These are phyloP conservation scores for Mamestra brassicae DNA, from an alignment of 2,888 invertebrate genomes.

Conservation along the genomic window DNA sequence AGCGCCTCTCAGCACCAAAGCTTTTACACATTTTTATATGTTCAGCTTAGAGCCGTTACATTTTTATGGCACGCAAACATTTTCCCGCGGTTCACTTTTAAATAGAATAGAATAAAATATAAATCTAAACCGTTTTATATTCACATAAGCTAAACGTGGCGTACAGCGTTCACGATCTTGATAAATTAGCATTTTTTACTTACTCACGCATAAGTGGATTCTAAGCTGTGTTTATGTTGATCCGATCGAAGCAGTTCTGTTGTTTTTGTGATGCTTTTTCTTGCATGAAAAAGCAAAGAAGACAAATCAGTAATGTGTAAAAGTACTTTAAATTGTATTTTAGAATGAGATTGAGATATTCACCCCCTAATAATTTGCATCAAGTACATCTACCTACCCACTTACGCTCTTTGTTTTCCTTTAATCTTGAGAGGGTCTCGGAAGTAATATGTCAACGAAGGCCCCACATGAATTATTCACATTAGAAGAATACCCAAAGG, in stretches of 20 bases:
- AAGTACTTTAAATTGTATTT: conserved; percentile 52
- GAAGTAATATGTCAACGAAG: conserved; percentile 81
- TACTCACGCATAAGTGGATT: conserved; percentile 28
- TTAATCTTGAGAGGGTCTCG: conserved; percentile 77
- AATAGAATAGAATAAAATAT: conserved; percentile 53
- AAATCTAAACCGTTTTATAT: conserved; percentile 50
- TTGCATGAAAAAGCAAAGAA: conserved; percentile 32
- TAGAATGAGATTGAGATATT: conserved; percentile 62
- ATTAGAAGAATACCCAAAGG: conserved; percentile 75
- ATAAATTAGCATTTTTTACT: conserved; percentile 51
- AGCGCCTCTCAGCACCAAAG: conserved; percentile 57
- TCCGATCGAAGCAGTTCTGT: conserved; percentile 36
- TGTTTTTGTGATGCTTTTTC: conserved; percentile 29
- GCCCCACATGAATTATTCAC: conserved; percentile 84
- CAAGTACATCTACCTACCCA: conserved; percentile 52
- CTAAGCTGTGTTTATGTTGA: conserved; percentile 46
- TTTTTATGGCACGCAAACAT: conserved; percentile 60
- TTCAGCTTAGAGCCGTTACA: conserved; percentile 61
- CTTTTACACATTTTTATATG: conserved; percentile 63
- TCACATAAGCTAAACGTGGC: conserved; percentile 45
- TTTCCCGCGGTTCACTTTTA: conserved; percentile 60
- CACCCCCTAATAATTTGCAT: conserved; percentile 67
- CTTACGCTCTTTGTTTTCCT: conserved; percentile 74
- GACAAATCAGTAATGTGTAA: conserved; percentile 49
- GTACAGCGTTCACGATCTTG: conserved; percentile 50